Evolutionary conservation across 2,113 vertebrate genomes (phyloP), one percentile per base, ranked within the genome.

Genomic region (Ophthalmolycus amberensis): DNA sequence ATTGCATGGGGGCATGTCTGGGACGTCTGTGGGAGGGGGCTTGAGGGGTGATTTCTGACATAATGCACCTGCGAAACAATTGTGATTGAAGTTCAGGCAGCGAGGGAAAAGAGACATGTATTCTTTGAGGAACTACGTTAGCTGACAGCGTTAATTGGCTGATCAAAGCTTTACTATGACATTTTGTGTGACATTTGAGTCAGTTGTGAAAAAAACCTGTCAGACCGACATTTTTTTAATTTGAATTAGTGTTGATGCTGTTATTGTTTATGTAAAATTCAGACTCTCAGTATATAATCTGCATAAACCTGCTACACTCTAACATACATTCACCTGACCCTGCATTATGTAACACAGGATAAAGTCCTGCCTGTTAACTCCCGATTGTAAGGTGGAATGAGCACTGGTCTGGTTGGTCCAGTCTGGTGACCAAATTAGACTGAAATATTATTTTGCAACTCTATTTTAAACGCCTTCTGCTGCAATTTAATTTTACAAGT

Each of bases 1-100:
- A 91, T 94, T 92, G 80, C 97, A 98, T 0, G 95, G 91, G n/a
- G 97, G 97, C 97, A 99, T 98, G 83, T 91, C 90, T 63, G 93
- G 92, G 34, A 81, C 6, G 50, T 74, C 91, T 90, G 78, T 25
- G 76, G 69, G 11, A 58, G 46, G 2, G 66, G 80, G 67, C 86
- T 95, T 92, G 80, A 90, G 75, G 62, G 84, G 69, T 14, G 92
- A 85, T 80, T 94, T 94, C 67, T 94, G 94, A 92, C 90, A 92
- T 87, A 86, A 87, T 73, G 79, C 82, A 88, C 94, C 96, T 96
- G 80, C 16, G 46, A 71, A 87, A 70, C 8, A 75, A 42, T 40
- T 22, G 1, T 2, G 2, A 40, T 10, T 44, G 0, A 82, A 18
- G 54, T 5, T 46, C 11, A 80, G 1, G 52, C n/a, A 74, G 15